Evolutionary conservation across 2,888 invertebrate species (phyloP).

Genomic region (Euplexia lucipara): DNA sequence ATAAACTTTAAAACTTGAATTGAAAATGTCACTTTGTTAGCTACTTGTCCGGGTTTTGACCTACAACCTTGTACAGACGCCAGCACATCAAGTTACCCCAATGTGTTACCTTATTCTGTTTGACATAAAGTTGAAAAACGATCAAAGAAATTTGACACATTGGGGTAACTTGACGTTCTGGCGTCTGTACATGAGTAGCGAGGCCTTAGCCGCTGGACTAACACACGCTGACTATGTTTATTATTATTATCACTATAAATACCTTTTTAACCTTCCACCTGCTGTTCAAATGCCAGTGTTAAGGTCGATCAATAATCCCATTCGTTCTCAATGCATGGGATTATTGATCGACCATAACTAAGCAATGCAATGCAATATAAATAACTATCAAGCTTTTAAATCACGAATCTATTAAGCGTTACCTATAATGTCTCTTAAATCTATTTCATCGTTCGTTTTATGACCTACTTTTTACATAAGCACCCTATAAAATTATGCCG

Average conservation of each 20-base stretch:
- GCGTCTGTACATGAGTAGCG: no score
- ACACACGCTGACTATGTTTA: neutral
- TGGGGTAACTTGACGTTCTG: no score
- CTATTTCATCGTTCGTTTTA: conserved; percentile 35
- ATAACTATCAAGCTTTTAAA: conserved; percentile 16
- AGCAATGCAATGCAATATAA: conserved; percentile 22
- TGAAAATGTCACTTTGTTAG: no score
- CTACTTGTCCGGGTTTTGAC: no score
- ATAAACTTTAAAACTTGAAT: no score
- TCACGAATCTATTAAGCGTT: conserved; percentile 17
- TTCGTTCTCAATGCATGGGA: conserved; percentile 4
- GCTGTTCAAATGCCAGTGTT: conserved; percentile 70
- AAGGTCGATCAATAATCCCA: conserved; percentile 67
- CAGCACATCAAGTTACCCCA: no score
- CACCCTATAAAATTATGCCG: conserved; percentile 33
- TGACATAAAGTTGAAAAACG: no score
- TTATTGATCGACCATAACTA: no score
- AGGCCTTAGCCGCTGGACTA: neutral
- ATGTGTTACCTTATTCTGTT: no score
- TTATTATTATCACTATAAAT: conserved; percentile 44
- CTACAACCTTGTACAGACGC: no score
- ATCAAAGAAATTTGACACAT: no score
- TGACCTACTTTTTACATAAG: conserved; percentile 41
- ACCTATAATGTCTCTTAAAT: conserved; percentile 14
- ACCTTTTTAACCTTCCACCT: conserved; percentile 49